A percentile compares a stretch with the other conserved stretches of the same genome.
Conservation (phyloP, 2,888 invertebrate species). For the Cryptophagus acutangulus region DNA sequence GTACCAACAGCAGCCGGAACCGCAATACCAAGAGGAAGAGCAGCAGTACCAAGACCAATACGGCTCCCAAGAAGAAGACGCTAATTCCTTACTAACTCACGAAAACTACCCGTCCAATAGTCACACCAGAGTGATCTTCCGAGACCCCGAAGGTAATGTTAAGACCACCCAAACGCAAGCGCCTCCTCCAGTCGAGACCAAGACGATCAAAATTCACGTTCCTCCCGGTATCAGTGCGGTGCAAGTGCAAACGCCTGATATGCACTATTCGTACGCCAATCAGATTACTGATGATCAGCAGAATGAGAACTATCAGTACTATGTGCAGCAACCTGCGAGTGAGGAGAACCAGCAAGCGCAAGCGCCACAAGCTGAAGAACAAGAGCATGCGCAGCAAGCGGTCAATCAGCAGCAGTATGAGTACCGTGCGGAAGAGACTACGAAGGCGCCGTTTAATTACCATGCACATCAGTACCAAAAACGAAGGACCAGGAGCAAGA, state of each 20-base stretch:
- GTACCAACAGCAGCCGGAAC: conserved; percentile 22
- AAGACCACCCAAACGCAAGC: conserved; percentile 9
- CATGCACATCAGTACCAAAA: no score
- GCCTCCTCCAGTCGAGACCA: conserved; percentile 15
- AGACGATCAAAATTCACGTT: conserved; percentile 25
- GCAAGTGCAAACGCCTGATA: conserved; percentile 24
- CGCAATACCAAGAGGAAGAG: neutral
- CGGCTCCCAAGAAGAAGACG: conserved; percentile 21
- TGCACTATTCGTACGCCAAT: neutral
- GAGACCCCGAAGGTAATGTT: conserved; percentile 17
- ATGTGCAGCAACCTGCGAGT: neutral
- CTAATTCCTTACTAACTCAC: conserved; percentile 43
- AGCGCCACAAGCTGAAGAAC: no score
- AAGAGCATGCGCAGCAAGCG: no score
- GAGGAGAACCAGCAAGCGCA: no score
- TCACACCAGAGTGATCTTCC: conserved; percentile 55
- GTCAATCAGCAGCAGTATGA: no score
- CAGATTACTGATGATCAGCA: neutral
- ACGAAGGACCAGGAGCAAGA: no score
- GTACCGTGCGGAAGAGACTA: no score
- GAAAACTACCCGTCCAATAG: conserved; percentile 57
- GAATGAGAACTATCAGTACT: neutral
- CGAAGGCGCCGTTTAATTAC: no score
- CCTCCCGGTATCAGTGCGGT: conserved; percentile 23
- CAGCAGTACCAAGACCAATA: neutral